These are phyloP conservation scores for Trissolcus japonicus DNA, from an alignment of 2,888 invertebrate species.

Conservation along the genomic window DNA sequence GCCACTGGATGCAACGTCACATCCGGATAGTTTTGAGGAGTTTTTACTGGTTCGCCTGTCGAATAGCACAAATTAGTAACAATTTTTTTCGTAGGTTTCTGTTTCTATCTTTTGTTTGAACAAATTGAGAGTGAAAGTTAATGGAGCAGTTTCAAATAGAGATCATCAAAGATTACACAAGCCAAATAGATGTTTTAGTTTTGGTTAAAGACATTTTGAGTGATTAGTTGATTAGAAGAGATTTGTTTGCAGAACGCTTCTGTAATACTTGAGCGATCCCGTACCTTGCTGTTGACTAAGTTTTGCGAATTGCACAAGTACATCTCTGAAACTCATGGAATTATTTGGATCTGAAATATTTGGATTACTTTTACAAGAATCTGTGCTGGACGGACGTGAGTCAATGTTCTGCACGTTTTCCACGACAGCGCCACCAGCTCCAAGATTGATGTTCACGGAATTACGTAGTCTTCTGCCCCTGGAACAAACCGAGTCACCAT, in stretches of 20 bases:
- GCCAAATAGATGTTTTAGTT: constrained; percentile 1
- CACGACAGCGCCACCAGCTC: constrained; percentile 74
- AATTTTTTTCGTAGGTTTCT: no score
- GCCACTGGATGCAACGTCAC: constrained; percentile 86
- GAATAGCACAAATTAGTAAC: constrained; percentile 49
- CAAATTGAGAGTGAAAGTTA: neutral
- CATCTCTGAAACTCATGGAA: constrained; percentile 84
- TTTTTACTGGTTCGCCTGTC: constrained; percentile 73
- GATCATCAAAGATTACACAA: constrained; percentile 43
- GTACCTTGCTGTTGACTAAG: constrained; percentile 76
- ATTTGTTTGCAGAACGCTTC: constrained; percentile 22
- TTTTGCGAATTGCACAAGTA: constrained; percentile 85
- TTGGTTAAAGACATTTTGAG: no score
- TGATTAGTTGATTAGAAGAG: neutral
- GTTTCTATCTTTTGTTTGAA: neutral
- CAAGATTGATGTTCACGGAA: constrained; percentile 73
- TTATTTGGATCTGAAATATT: constrained; percentile 72
- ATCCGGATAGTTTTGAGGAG: constrained; percentile 86
- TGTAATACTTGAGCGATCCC: constrained; percentile 40
- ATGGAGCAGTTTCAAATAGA: constrained; percentile 7
- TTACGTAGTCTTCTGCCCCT: constrained; percentile 74
- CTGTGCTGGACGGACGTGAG: constrained; percentile 78
- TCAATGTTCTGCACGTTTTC: constrained; percentile 72
- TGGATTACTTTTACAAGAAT: constrained; percentile 77
- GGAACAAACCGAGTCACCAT: constrained; percentile 1